Conservation (phyloP, 2,113 vertebrate species). For the Cyphotilapia sp. region DNA sequence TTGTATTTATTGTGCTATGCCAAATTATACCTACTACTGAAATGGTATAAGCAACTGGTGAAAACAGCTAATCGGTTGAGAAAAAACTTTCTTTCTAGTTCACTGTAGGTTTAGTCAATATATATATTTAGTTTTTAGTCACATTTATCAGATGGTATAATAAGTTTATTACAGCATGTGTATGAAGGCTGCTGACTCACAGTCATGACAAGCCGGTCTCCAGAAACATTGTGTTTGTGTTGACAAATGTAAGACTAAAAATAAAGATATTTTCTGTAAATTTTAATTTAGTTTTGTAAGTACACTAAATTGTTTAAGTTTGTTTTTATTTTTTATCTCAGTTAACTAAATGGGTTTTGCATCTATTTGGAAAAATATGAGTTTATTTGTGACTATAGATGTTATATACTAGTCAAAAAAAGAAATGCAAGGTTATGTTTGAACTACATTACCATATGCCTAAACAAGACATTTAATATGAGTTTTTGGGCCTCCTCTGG, state of each 20-base stretch:
- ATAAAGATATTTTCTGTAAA: not conserved
- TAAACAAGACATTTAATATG: not conserved
- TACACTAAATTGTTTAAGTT: not conserved
- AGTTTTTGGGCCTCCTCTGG: not conserved
- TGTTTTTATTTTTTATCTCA: not conserved
- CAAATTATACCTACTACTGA: not conserved
- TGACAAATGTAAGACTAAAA: not conserved
- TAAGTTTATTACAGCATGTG: not conserved
- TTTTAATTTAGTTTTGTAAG: not conserved
- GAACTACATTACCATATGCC: not conserved
- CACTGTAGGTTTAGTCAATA: not conserved
- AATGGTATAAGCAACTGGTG: not conserved
- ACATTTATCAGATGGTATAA: not conserved
- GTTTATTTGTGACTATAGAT: not conserved
- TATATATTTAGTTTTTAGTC: not conserved
- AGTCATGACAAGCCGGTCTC: not conserved
- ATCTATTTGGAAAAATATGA: not conserved
- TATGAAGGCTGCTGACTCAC: not conserved
- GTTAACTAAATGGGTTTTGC: not conserved
- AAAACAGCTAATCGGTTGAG: not conserved
- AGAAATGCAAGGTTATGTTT: not conserved
- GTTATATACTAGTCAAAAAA: not conserved
- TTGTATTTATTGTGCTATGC: not conserved
- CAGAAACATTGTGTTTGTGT: not conserved
- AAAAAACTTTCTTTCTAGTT: not conserved